Evolutionary conservation across 2,113 vertebrate genomes (phyloP).

Genomic region (Arvicanthis niloticus): DNA sequence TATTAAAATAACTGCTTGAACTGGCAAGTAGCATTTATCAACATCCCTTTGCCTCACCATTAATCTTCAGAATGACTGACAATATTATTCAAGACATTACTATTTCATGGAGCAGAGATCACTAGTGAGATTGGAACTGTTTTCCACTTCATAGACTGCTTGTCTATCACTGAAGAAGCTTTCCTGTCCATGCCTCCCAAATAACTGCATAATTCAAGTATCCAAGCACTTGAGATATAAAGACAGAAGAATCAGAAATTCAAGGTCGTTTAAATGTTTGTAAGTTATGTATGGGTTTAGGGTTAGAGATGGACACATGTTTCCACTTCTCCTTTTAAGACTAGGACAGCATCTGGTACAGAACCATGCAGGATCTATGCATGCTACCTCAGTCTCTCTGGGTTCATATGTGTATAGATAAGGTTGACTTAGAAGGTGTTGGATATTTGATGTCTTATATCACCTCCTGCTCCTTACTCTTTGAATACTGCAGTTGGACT

Average conservation of each 20-base stretch:
- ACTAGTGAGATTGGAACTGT: neutral
- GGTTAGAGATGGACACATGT: no score
- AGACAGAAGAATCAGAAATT: neutral
- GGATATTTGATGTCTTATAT: neutral
- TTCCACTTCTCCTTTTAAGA: neutral
- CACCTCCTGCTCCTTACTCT: neutral
- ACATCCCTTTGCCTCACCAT: neutral
- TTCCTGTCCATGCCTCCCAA: neutral
- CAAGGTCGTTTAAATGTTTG: neutral
- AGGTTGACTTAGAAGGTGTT: no score
- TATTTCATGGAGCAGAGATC: neutral
- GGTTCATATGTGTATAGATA: neutral
- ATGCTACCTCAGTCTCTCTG: neutral
- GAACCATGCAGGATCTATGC: neutral
- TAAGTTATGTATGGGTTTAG: neutral
- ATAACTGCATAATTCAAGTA: neutral
- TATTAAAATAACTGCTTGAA: neutral
- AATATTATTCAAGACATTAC: neutral
- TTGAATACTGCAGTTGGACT: neutral
- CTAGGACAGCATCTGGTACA: neutral
- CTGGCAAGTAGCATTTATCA: neutral
- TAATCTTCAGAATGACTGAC: neutral
- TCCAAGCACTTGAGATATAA: rapidly evolving
- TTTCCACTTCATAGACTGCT: neutral
- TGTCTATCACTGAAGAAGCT: neutral